Base-by-base conservation (phyloP, 53 echinoderm and acorn worm species). In the Stichopus horrens region DNA sequence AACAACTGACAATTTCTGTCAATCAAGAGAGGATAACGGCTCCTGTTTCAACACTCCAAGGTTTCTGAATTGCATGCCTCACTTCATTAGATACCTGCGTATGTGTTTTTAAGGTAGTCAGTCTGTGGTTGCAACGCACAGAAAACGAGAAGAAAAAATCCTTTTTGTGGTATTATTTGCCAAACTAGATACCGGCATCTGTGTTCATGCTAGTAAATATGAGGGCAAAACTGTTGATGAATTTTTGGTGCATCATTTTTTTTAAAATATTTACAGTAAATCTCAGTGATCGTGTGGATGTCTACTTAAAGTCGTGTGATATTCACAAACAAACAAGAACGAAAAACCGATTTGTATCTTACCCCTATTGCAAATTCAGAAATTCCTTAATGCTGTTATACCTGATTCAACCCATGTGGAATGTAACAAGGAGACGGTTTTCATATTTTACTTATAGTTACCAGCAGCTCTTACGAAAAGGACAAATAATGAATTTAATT, bases 1-100 rank as follows among this genome's bases (percentile, higher is more conserved):
- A 81, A 19, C 81, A 81, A 81, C 81, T 81, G 81, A 20, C 81
- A 81, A 81, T 81, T 81, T 81, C 56, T 14, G 81, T 81, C 81
- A 81, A 81, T 81, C 81, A 57, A 56, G 58, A 21, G 58, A 21
- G 21, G 19, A 58, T 81, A 58, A 58, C 14, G 57, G 21, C 58
- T 55, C 81, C 81, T 81, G 81, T 57, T 81, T 81, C 81, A 81
- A 81, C 57, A 81, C 81, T 80, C 16, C 58, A 71, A 71, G 14
- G 71, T 71, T 71, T 20, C 7, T 5, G 71, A 18, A 71, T 7
- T 20, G 71, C 16, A 16, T 71, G 18, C 19, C 71, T 71, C n/a
- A 7, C 71, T 71, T 71, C 71, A 71, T 71, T 71, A 71, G n/a
- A 63, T 18, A 7, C 18, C 19, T 71, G 71, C 71, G 5, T 18